These are phyloP conservation scores for Rhinopomastus cyanomelas DNA, from an alignment of 2,113 vertebrate genomes.

Conservation along the genomic window DNA sequence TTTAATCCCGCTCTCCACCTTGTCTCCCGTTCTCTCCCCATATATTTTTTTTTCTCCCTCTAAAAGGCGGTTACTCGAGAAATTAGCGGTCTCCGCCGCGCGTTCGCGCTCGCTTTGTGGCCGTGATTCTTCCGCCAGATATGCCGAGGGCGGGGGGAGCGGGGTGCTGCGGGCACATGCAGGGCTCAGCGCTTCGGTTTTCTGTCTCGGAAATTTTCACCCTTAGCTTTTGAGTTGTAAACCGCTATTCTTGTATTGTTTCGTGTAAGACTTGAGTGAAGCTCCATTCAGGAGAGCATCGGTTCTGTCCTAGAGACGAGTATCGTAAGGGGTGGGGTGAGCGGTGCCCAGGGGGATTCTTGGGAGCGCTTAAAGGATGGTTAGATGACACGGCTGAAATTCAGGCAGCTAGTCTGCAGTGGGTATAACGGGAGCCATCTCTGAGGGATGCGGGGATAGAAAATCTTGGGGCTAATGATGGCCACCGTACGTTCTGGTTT, in stretches of 20 bases:
- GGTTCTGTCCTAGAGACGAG: background rate
- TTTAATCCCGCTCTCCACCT: no score
- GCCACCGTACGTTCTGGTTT: background rate
- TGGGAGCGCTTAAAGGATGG: background rate
- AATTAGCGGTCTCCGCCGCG: background rate
- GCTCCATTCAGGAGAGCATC: background rate
- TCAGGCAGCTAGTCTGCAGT: background rate
- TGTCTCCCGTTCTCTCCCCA: rapidly evolving
- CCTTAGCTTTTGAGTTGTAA: background rate
- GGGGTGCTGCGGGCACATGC: background rate
- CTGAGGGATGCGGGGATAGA: background rate
- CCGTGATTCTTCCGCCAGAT: background rate
- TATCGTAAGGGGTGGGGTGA: background rate
- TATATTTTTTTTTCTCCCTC: background rate
- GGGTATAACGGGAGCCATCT: background rate
- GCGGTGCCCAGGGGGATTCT: background rate
- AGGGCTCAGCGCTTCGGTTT: background rate
- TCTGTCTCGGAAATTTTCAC: background rate
- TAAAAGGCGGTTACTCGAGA: background rate
- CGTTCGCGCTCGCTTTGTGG: background rate
- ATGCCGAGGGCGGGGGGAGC: background rate
- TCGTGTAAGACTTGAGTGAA: background rate
- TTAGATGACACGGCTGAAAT: conserved; percentile 42
- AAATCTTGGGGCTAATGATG: background rate
- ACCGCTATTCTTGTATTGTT: background rate